phyloP scores from a whole-genome alignment of 64 coral and sea anemone species.

The Pocillopora damicornis region DNA sequence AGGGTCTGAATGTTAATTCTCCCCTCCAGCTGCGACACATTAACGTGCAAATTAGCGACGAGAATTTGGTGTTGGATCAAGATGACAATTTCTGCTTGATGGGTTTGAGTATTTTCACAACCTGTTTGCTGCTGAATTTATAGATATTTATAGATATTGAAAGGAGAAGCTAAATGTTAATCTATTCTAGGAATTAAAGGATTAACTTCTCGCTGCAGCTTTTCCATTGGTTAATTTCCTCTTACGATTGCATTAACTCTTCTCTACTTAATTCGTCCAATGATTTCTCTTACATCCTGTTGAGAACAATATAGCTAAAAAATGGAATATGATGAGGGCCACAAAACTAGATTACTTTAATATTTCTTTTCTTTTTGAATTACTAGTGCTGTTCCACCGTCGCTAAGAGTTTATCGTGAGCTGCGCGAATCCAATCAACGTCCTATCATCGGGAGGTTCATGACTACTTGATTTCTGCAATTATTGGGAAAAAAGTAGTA shows the following conservation, averaged over 20 bases:
- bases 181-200: too few species aligned
- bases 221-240: neutral
- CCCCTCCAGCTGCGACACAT: too few species aligned
- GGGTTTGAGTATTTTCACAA: too few species aligned
- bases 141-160: too few species aligned
- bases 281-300: neutral
- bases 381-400: neutral
- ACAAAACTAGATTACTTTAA: neutral
- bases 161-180: too few species aligned
- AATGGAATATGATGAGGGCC: neutral
- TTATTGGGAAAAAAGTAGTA: neutral
- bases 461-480: constrained; percentile 51
- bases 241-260: neutral
- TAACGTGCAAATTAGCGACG: too few species aligned
- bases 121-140: too few species aligned
- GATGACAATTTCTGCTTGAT: too few species aligned
- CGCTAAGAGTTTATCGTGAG: constrained; percentile 67
- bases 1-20: too few species aligned
- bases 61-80: too few species aligned
- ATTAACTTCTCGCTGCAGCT: too few species aligned
- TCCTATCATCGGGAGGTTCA: constrained; percentile 53
- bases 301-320: neutral
- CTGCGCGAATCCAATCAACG: constrained; percentile 78
- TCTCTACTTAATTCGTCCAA: neutral
- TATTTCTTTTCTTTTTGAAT: neutral